Evolutionary conservation across 2,797 vertebrate genomes (phyloP).

Genomic region (Squalus acanthias): DNA sequence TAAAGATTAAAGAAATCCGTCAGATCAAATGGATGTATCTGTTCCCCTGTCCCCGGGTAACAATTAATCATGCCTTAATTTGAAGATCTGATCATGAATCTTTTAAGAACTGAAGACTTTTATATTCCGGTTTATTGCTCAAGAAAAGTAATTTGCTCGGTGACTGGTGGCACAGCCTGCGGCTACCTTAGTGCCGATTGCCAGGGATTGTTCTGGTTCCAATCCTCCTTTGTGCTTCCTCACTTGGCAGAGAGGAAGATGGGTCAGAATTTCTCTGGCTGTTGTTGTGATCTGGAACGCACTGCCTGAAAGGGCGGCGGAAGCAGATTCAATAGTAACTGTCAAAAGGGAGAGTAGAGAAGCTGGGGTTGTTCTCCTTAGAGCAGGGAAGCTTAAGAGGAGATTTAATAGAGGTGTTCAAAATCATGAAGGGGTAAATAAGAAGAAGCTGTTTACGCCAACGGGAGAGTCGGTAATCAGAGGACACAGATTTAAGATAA

Average conservation of each 20-base stretch:
- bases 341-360: too few relatives aligned
- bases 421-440: too few relatives aligned
- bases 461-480: too few relatives aligned
- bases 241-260: background rate
- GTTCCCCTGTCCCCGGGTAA: background rate
- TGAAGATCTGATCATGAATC: background rate
- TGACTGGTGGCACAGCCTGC: too few relatives aligned
- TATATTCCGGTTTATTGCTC: background rate
- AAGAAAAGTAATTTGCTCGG: background rate
- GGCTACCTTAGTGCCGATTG: background rate
- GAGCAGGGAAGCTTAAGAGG: too few relatives aligned
- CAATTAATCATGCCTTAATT: background rate
- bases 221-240: background rate
- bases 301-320: background rate
- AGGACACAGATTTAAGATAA: background rate
- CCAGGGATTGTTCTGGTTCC: background rate
- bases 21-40: conserved; percentile 18
- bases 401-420: too few relatives aligned
- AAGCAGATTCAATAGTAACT: too few relatives aligned
- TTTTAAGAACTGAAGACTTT: background rate
- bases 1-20: conserved; percentile 24
- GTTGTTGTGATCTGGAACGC: background rate
- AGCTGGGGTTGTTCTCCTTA: too few relatives aligned
- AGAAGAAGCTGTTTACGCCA: too few relatives aligned
- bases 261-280: background rate